Base-by-base conservation (phyloP, 2,888 invertebrate species). In the Margaritifera margaritifera region DNA sequence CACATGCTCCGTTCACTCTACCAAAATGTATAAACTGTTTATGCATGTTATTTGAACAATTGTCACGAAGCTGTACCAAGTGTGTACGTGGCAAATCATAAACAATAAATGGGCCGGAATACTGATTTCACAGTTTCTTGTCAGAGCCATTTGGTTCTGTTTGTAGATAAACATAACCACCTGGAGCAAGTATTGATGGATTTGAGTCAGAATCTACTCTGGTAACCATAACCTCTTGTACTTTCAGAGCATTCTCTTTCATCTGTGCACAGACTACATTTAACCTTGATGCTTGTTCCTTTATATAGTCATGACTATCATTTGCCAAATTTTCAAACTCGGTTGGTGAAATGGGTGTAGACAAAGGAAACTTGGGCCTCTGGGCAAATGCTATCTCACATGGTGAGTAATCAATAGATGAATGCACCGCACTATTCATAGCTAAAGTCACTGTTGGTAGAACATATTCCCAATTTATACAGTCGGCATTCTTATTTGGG, bases 311-410 rank as follows among this genome's bases (percentile, higher is more conserved):
- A 68, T 19, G 61, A 19, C 4, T 20, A 62, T 67, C 64, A 20
- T 6, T 54, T 1, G 66, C 62, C 8, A 67, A 0, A 19, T 24
- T 54, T 50, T 67, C 22, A 15, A 66, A 62, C n/a, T n/a, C n/a
- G 18, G 62, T n/a, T n/a, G n/a, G n/a, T 20, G 27, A 24, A n/a
- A 24, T 2, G 6, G 52, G 25, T 20, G 25, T 2, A 24, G 27
- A 31, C 31, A 73, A 57, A 20, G 73, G 75, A 65, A 74, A 75
- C 59, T 68, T 69, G 18, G 69, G 72, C n/a, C 78, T 54, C 20
- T 64, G 63, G 4, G 59, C 71, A 63, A 63, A 72, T 42, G 73
- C 4, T 6, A 77, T 68, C 51, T 78, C 75, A 72, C 68, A 73
- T 22, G 75, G 75, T 25, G 75, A 71, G 27, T 62, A 75, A 19